Evolutionary conservation across 2,113 vertebrate genomes (phyloP), one percentile per base, ranked within the genome.

Genomic region (Gymnobelideus leadbeateri): DNA sequence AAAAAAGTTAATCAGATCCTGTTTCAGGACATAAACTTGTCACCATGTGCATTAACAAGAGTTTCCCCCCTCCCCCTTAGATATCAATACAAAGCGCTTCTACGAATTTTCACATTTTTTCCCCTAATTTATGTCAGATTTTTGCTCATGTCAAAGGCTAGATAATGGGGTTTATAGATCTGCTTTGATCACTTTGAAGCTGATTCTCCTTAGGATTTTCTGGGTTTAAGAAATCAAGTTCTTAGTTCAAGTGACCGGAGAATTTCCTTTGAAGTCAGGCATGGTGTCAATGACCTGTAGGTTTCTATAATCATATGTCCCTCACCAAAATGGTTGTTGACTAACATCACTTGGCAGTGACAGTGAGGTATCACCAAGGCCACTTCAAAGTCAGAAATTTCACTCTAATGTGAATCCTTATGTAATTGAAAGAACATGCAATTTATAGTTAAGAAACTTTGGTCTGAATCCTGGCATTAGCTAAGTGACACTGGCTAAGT

Each of bases 11-110:
- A 96, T 97, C 94, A 93, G 96, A 96, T 96, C 93, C 97, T 96
- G 89, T 96, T 96, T 97, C 89, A 97, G 94, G 91, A 96, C 55
- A 97, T 96, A 96, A 97, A 98, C 92, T 97, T 97, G 91, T 95
- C 96, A 96, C 51, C 12, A n/a, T 89, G 84, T 95, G 50, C 94
- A 95, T 97, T 96, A 95, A 94, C 57, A 92, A 93, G 89, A 93
- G 52, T 52, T 49, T 51, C 89, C 49, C 26, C n/a, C n/a, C 12
- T 28, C 12, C 25, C 4, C 9, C 54, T 92, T 94, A 94, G 50
- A 50, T 52, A 24, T 24, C 57, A 95, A 46, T 61, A 24, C 43
- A 92, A 47, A 91, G 54, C 57, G 49, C 91, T 95, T 84, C 25
- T 77, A 68, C 84, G 31, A 31, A 94, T 55, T 95, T 96, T 97